Evolutionary conservation across 2,113 vertebrate species (phyloP).

Genomic region (Spilogale gracilis): DNA sequence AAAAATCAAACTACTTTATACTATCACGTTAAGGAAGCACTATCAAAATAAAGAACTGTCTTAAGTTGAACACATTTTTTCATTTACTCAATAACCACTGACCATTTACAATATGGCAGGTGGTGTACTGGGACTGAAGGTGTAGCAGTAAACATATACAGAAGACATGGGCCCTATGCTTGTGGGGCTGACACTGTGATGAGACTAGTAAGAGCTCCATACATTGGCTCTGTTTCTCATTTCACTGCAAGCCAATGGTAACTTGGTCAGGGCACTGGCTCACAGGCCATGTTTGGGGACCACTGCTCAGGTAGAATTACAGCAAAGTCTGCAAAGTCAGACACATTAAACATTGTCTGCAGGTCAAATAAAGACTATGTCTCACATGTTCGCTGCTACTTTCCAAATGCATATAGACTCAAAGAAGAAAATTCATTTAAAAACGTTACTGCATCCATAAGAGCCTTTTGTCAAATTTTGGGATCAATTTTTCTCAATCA

Average conservation of each 20-base stretch:
- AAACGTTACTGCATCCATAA: background rate
- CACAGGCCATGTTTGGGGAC: background rate
- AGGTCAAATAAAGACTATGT: background rate
- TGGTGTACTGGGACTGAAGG: no score
- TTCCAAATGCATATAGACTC: background rate
- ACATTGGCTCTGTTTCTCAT: background rate
- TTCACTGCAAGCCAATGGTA: no score
- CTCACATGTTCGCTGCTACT: background rate
- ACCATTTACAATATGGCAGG: background rate
- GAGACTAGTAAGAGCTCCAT: background rate
- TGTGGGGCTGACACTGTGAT: background rate
- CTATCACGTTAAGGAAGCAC: background rate
- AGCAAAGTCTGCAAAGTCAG: background rate
- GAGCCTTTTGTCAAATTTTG: background rate
- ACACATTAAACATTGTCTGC: background rate
- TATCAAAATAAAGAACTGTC: background rate
- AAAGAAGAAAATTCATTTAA: background rate
- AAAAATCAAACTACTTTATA: background rate
- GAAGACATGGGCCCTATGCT: background rate
- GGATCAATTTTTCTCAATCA: background rate
- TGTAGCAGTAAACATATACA: background rate
- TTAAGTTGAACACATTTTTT: background rate
- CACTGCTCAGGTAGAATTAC: background rate
- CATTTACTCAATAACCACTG: background rate
- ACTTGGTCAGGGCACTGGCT: background rate